Evolutionary conservation across 2,888 invertebrate genomes (phyloP).

Genomic region (Trachelus tabidus): DNA sequence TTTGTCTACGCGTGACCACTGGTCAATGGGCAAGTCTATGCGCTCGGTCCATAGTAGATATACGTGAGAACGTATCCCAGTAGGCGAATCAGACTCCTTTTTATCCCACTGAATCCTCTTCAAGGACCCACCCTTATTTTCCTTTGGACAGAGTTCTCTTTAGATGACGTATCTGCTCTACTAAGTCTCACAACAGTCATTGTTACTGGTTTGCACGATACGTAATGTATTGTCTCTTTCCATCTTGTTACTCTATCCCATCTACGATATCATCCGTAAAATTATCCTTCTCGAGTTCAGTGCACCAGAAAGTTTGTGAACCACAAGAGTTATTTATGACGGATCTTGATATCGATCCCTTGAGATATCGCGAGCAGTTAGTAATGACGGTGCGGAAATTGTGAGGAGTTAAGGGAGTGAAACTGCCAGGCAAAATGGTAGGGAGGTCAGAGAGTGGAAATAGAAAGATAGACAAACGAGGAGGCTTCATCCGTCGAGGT

Average conservation of each 20-base stretch:
- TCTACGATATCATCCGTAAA: background rate
- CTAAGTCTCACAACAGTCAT: background rate
- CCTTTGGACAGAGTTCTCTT: background rate
- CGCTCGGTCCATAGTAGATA: background rate
- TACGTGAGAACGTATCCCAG: background rate
- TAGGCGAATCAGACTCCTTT: background rate
- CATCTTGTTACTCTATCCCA: background rate
- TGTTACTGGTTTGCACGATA: background rate
- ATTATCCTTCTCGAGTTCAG: background rate
- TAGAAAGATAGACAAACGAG: constrained; percentile 56
- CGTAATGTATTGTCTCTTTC: background rate
- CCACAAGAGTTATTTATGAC: background rate
- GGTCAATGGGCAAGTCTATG: constrained; percentile 20
- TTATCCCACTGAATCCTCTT: background rate
- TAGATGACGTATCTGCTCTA: background rate
- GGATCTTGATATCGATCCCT: background rate
- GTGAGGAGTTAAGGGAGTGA: constrained; percentile 20
- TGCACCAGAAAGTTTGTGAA: background rate
- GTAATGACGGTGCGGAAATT: constrained; percentile 7
- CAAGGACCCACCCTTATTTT: background rate
- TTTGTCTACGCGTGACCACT: constrained; percentile 32
- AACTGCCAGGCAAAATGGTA: constrained; percentile 18
- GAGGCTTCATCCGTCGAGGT: constrained; percentile 38
- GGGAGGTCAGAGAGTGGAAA: constrained; percentile 45
- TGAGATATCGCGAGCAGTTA: background rate